phyloP scores from a whole-genome alignment of 1,140 invertebrate genomes.

The Pseudoatta argentina region DNA sequence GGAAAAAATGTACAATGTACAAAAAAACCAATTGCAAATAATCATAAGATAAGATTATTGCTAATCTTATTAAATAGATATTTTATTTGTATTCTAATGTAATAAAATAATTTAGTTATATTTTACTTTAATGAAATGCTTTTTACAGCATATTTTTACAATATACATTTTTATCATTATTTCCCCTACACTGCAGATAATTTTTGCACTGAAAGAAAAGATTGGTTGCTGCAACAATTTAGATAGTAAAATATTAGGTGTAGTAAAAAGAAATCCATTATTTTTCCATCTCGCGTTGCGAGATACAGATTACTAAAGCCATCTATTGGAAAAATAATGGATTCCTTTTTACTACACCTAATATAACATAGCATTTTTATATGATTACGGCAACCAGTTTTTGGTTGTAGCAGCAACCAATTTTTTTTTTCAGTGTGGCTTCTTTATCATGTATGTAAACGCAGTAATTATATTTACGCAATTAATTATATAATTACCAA shows the following conservation, averaged over 20 bases:
- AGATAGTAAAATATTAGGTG: too few relatives aligned
- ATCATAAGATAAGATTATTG: background rate
- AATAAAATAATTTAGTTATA: constrained; percentile 1
- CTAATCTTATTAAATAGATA: constrained; percentile 4
- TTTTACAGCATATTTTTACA: background rate
- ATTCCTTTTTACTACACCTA: too few relatives aligned
- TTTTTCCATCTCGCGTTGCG: too few relatives aligned
- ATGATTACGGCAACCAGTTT: too few relatives aligned
- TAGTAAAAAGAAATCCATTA: too few relatives aligned
- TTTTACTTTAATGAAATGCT: background rate
- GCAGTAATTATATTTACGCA: background rate
- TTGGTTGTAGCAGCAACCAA: too few relatives aligned
- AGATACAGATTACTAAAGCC: too few relatives aligned
- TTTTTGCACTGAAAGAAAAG: too few relatives aligned
- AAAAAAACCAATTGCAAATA: background rate
- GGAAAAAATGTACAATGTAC: background rate
- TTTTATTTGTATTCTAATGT: background rate
- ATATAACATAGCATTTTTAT: too few relatives aligned
- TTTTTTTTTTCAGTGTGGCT: background rate
- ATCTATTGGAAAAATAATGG: too few relatives aligned
- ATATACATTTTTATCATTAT: background rate
- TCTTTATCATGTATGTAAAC: background rate
- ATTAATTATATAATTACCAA: background rate
- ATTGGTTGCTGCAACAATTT: too few relatives aligned
- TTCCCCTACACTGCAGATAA: background rate